Conservation (phyloP, 2,888 invertebrate species). For the Celastrina argiolus region DNA sequence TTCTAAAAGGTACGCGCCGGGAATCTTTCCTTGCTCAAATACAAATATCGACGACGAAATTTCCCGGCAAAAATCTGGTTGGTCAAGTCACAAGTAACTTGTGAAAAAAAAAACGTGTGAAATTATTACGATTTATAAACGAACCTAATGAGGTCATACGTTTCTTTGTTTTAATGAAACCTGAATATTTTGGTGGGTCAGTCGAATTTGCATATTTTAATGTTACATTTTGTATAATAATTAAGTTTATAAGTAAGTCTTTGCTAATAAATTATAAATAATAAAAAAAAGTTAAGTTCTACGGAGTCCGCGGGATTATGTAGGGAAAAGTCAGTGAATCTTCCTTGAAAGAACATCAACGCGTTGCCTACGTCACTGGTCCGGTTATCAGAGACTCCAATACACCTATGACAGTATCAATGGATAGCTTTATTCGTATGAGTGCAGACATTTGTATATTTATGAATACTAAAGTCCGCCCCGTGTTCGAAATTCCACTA, state of each 20-base stretch:
- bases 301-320: too few relatives aligned
- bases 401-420: background rate
- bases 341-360: background rate
- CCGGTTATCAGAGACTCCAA: background rate
- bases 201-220: background rate
- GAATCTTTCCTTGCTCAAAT: background rate
- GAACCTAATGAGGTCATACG: background rate
- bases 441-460: background rate
- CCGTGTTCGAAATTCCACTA: too few relatives aligned
- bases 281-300: background rate
- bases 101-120: background rate
- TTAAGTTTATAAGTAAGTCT: too few relatives aligned
- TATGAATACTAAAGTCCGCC: too few relatives aligned
- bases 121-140: background rate
- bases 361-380: background rate
- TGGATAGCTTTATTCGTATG: background rate
- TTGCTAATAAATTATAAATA: background rate
- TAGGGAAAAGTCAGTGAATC: background rate
- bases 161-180: background rate
- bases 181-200: constrained; percentile 3
- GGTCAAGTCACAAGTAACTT: background rate
- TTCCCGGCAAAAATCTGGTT: background rate
- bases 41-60: background rate
- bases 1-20: background rate
- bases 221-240: background rate